phyloP scores from a whole-genome alignment of 1,140 invertebrate genomes.

The Condylostylus longicornis region DNA sequence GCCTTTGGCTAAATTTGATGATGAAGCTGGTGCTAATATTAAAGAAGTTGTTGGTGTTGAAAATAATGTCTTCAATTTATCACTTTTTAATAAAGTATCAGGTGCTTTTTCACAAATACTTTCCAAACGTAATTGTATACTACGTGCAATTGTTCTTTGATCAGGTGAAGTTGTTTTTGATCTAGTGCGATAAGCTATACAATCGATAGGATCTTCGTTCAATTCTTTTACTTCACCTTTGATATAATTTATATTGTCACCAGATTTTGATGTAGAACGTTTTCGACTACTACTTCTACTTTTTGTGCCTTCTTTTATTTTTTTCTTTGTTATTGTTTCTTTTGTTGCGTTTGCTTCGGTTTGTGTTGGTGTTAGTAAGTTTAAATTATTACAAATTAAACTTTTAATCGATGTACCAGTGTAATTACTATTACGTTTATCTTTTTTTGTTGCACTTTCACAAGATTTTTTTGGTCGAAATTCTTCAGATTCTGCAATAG shows the following conservation, averaged over 20 bases:
- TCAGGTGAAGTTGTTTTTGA: conserved; percentile 26
- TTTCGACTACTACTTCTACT: not conserved
- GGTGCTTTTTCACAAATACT: conserved; percentile 9
- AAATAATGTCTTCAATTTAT: conserved; percentile 2
- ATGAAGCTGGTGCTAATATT: conserved; percentile 5
- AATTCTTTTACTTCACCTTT: not conserved
- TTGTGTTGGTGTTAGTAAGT: too few species aligned
- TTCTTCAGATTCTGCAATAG: too few species aligned
- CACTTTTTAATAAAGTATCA: not conserved
- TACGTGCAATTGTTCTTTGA: not conserved
- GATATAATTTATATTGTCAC: not conserved
- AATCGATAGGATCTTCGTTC: conserved; percentile 12
- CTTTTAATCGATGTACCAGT: too few species aligned
- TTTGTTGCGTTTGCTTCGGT: not conserved
- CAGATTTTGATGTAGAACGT: not conserved
- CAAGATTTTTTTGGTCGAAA: too few species aligned
- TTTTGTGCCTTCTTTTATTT: not conserved
- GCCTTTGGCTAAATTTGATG: not conserved
- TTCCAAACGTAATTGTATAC: not conserved
- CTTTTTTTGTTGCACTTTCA: too few species aligned
- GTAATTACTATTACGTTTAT: too few species aligned
- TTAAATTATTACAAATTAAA: too few species aligned
- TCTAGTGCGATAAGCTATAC: conserved; percentile 29
- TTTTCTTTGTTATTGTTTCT: not conserved
- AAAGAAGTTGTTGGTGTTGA: conserved; percentile 11